phyloP scores from a whole-genome alignment of 2,797 vertebrate species.

The Alfaro cultratus region DNA sequence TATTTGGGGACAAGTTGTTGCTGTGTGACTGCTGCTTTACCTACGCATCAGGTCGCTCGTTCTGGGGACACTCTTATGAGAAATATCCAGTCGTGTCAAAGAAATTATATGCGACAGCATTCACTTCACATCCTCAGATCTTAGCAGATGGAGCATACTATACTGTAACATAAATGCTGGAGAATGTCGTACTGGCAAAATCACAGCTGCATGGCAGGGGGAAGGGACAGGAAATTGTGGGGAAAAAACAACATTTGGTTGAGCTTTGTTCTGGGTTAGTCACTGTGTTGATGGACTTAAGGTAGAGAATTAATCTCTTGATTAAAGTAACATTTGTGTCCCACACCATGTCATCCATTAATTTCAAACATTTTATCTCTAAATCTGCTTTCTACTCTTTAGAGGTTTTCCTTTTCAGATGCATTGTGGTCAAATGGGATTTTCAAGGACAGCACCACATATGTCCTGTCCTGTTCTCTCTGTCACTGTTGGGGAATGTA shows the following conservation, averaged over 20 bases:
- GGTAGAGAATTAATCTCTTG: slow-evolving; percentile 63
- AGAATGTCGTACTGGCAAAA: slow-evolving; percentile 41
- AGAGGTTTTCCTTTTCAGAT: slow-evolving; percentile 48
- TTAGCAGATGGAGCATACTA: slow-evolving; percentile 72
- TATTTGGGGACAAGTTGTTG: slow-evolving; percentile 31
- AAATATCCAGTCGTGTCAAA: slow-evolving; percentile 65
- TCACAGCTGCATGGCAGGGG: slow-evolving; percentile 20
- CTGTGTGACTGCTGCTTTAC: slow-evolving; percentile 49
- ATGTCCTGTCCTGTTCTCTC: slow-evolving; percentile 62
- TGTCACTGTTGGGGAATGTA: slow-evolving; percentile 52
- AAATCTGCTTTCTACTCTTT: slow-evolving; percentile 36
- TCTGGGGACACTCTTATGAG: slow-evolving; percentile 29
- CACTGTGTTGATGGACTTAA: slow-evolving; percentile 60
- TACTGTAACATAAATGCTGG: slow-evolving; percentile 59
- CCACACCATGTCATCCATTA: slow-evolving; percentile 60
- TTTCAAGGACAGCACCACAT: slow-evolving; percentile 63
- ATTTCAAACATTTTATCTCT: slow-evolving; percentile 46
- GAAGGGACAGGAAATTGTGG: not conserved
- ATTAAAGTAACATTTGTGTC: slow-evolving; percentile 48
- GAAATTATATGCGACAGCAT: slow-evolving; percentile 76
- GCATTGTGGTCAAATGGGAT: slow-evolving; percentile 71
- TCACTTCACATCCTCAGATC: slow-evolving; percentile 77
- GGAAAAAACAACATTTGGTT: slow-evolving; percentile 67
- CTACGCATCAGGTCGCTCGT: slow-evolving; percentile 51
- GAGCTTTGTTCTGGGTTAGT: slow-evolving; percentile 41